Conservation (phyloP, 2,797 vertebrate species). For the Brachyalestes nurse region DNA sequence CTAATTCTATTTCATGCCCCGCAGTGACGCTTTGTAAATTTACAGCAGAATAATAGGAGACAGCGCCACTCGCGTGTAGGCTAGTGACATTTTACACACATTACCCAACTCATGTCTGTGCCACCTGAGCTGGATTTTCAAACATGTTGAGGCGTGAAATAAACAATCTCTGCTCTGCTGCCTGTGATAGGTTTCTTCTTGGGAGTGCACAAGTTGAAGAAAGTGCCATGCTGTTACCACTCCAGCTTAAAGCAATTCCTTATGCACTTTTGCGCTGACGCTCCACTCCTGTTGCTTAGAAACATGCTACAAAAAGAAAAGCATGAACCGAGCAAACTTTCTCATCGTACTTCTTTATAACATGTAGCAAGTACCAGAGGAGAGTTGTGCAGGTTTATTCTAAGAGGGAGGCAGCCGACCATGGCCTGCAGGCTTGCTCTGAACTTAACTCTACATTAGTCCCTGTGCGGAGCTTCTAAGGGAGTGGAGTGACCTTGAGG, state of each 20-base stretch:
- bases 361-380: neutral
- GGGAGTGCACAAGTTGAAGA: neutral
- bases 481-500: slow-evolving; percentile 41
- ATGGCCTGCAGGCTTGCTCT: slow-evolving; percentile 7
- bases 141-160: slow-evolving; percentile 14
- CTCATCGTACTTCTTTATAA: neutral
- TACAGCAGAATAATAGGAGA: neutral
- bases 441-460: slow-evolving; percentile 30
- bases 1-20: neutral
- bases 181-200: slow-evolving; percentile 2
- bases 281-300: neutral
- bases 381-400: neutral
- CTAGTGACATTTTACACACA: slow-evolving; percentile 1
- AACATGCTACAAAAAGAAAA: neutral
- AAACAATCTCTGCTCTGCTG: slow-evolving; percentile 9
- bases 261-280: neutral
- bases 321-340: neutral
- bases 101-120: neutral
- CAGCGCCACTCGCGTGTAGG: neutral
- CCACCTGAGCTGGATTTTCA: slow-evolving; percentile 1
- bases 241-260: slow-evolving; percentile 6
- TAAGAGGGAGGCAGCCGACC: neutral
- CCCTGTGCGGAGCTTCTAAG: slow-evolving; percentile 19
- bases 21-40: neutral
- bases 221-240: slow-evolving; percentile 5